Conservation (phyloP, 2,888 invertebrate genomes). For the Caenorhabditis angaria region DNA sequence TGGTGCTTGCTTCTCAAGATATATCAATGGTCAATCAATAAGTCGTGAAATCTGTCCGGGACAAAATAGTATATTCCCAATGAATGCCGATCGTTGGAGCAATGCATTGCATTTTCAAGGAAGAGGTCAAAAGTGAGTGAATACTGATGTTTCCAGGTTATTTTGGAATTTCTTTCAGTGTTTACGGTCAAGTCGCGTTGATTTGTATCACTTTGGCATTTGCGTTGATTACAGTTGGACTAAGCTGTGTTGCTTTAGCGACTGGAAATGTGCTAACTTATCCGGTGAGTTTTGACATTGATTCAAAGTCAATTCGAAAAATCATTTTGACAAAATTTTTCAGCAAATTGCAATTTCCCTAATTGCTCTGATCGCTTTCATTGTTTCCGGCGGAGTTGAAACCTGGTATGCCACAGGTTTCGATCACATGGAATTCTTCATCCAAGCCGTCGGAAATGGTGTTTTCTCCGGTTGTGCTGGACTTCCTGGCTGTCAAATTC, state of each 20-base stretch:
- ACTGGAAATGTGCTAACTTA: conserved; percentile 54
- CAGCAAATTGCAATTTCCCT: conserved; percentile 67
- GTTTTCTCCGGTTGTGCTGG: conserved; percentile 68
- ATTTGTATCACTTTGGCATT: conserved; percentile 68
- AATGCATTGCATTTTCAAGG: conserved; percentile 71
- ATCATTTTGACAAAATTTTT: conserved; percentile 21
- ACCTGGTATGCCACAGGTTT: conserved; percentile 69
- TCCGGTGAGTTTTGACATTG: conserved; percentile 47
- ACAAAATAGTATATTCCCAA: conserved; percentile 71
- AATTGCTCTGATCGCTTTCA: conserved; percentile 64
- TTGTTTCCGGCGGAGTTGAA: conserved; percentile 70
- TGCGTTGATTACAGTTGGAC: conserved; percentile 64
- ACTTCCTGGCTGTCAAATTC: conserved; percentile 70
- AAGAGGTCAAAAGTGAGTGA: conserved; percentile 66
- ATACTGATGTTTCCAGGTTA: background rate
- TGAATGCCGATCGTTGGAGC: conserved; percentile 72
- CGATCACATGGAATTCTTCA: conserved; percentile 71
- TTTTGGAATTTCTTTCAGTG: conserved; percentile 51
- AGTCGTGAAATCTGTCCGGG: conserved; percentile 67
- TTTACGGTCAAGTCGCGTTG: conserved; percentile 71
- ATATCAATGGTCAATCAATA: conserved; percentile 59
- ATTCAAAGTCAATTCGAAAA: too few relatives aligned
- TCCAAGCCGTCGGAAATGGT: conserved; percentile 60
- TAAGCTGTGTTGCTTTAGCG: conserved; percentile 67
- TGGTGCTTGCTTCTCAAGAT: conserved; percentile 70